Base-by-base conservation (phyloP, 2,113 vertebrate species). In the Dicrurus megarhynchus region DNA sequence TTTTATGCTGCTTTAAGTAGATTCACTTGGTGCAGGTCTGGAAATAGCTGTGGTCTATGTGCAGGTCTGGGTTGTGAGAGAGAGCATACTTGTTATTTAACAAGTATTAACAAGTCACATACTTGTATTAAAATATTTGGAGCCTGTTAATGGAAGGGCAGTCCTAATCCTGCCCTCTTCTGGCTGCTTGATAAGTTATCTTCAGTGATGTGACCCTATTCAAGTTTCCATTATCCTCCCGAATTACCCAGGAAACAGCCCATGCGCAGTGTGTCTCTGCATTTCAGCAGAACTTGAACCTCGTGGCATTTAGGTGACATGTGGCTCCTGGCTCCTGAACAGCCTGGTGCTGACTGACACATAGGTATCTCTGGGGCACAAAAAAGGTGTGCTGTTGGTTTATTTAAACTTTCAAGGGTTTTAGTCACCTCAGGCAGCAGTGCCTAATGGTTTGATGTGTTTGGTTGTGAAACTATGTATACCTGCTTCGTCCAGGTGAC, bases 241-340 rank as follows among this genome's bases (percentile, higher is more conserved):
- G 3, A 75, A 18, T 49, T 77, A 33, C 63, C 4, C 32, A 65
- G 61, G 41, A 70, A 44, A 27, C 27, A 35, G 52, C 19, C 27
- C 30, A 37, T 37, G 37, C 0, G 0, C n/a, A 9, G 15, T 9
- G 37, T 26, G 14, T 30, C 16, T 39, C n/a, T 74, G 33, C 15
- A 13, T 74, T 95, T 87, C 52, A 84, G 84, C 63, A 69, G 59
- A 71, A 42, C 44, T 65, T 50, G 59, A 57, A 90, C 28, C 42
- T 17, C 4, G 1, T 41, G 68, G 28, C 33, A 6, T 60, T 39
- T 41, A 47, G 44, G 18, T 35, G 35, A 56, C 5, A 2, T 0
- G 5, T 18, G 56, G 30, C 14, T 75, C 79, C 23, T n/a, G 35
- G 32, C 30, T 74, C 13, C 47, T 0, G 2, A 84, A 6, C 33